Conservation (phyloP, 2,797 vertebrate genomes). For the Poecile montanus region DNA sequence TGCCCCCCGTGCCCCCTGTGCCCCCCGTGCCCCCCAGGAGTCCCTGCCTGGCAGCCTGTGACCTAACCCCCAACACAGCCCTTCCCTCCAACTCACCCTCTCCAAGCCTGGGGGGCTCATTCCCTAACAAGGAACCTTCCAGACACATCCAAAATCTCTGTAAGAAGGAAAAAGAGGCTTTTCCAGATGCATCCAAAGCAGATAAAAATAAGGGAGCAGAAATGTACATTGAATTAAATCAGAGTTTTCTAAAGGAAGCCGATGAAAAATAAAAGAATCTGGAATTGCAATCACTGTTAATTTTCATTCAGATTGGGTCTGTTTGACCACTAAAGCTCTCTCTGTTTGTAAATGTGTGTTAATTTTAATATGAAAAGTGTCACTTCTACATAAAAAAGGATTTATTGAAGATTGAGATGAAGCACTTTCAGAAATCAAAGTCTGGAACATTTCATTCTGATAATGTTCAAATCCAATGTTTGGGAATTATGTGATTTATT, state of each 20-base stretch:
- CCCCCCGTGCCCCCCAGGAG: not conserved
- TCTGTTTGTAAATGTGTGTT: not conserved
- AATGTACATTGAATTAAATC: not conserved
- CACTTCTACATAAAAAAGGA: not conserved
- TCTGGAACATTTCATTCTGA: not conserved
- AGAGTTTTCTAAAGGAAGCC: not conserved
- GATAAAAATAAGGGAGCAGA: not conserved
- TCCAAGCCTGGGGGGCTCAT: fast-evolving
- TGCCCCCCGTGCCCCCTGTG: fast-evolving
- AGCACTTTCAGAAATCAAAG: not conserved
- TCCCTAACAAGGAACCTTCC: not conserved
- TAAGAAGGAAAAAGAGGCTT: not conserved
- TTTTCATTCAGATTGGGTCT: not conserved
- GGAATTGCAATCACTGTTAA: not conserved
- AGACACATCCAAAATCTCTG: not conserved
- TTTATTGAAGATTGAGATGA: not conserved
- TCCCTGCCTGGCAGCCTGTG: not conserved
- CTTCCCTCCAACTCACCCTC: too few relatives aligned
- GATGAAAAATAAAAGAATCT: not conserved
- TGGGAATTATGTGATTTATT: not conserved
- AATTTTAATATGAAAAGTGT: not conserved
- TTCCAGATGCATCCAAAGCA: not conserved
- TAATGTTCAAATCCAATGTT: not conserved
- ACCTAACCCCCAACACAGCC: too few relatives aligned
- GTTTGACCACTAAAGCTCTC: not conserved